These are phyloP conservation scores for Chelonus formosanus DNA, from an alignment of 2,888 invertebrate genomes.

Conservation along the genomic window DNA sequence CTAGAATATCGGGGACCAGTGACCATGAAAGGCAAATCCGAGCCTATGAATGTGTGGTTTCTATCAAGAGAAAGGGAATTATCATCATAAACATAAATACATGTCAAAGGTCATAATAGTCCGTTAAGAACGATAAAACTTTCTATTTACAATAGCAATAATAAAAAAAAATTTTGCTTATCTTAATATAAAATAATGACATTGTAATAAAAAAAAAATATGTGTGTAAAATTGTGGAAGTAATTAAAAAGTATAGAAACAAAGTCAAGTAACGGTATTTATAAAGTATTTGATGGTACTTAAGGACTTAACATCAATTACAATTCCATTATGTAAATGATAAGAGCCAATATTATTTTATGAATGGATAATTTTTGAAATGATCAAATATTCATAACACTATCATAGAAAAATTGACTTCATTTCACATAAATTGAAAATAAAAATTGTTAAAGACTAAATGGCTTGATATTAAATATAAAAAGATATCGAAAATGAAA, in stretches of 20 bases:
- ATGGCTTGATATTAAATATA: not conserved
- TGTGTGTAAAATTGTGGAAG: too few relatives aligned
- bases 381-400: too few relatives aligned
- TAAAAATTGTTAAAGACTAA: too few relatives aligned
- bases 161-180: conserved; percentile 27
- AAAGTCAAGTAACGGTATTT: too few relatives aligned
- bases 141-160: conserved; percentile 47
- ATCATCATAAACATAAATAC: conserved; percentile 44
- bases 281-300: too few relatives aligned
- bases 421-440: too few relatives aligned
- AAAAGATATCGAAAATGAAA: not conserved
- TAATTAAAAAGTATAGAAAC: too few relatives aligned
- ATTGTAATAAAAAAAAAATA: not conserved
- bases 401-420: too few relatives aligned
- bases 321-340: too few relatives aligned
- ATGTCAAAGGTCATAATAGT: not conserved
- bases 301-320: too few relatives aligned
- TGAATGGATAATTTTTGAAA: too few relatives aligned
- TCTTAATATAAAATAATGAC: not conserved
- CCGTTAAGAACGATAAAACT: conserved; percentile 28
- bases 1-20: conserved; percentile 89
- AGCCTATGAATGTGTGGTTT: conserved; percentile 95
- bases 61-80: conserved; percentile 68
- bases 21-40: conserved; percentile 91
- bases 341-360: too few relatives aligned